Percentiles rank a stretch among this genome's conserved stretches.
phyloP scores from a whole-genome alignment of 2,888 invertebrate genomes.

The Watsonalla binaria region DNA sequence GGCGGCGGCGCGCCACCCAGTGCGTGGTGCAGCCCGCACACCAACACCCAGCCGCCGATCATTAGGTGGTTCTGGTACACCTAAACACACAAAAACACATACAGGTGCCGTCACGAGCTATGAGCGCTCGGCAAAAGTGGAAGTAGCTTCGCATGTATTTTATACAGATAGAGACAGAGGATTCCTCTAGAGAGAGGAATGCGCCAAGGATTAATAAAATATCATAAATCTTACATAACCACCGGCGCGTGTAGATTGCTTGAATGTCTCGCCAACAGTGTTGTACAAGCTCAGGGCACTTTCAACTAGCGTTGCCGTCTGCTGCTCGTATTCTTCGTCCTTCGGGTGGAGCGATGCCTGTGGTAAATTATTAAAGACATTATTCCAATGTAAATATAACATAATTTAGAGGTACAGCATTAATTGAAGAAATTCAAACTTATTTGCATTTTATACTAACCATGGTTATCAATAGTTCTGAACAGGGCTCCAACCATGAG shows the following conservation, averaged over 20 bases:
- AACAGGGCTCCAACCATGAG: no score
- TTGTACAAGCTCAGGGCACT: conserved; percentile 92
- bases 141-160: no score
- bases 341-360: conserved; percentile 73
- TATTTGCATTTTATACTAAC: no score
- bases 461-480: no score
- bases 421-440: no score
- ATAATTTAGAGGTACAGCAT: no score
- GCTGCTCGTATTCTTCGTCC: conserved; percentile 90
- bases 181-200: no score
- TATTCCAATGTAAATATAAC: background rate
- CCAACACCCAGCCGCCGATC: conserved; percentile 92
- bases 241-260: conserved; percentile 90
- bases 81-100: conserved; percentile 48
- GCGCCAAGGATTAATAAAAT: no score
- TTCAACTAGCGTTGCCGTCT: conserved; percentile 90
- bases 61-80: conserved; percentile 93
- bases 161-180: no score
- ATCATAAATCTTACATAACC: conserved; percentile 86
- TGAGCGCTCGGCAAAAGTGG: no score
- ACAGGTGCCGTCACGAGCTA: no score
- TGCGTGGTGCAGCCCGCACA: conserved; percentile 92
- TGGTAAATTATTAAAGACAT: background rate
- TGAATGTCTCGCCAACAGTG: conserved; percentile 88
- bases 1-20: conserved; percentile 81